Evolutionary conservation across 2,888 invertebrate species (phyloP).

Genomic region (Mimachlamys varia): DNA sequence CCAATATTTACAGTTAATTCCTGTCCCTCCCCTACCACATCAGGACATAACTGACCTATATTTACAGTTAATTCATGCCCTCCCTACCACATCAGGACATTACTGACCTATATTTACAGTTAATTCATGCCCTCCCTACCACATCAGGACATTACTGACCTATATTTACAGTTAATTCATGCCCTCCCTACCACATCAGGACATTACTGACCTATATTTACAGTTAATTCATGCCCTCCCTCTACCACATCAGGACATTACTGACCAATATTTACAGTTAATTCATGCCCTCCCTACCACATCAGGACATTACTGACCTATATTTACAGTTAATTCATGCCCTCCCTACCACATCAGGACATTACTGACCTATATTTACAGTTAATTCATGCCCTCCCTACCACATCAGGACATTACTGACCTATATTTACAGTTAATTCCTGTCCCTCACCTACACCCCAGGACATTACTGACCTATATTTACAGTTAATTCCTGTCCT

Average conservation of each 20-base stretch:
- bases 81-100: too few relatives aligned
- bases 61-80: too few relatives aligned
- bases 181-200: too few relatives aligned
- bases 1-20: neutral
- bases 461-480: neutral
- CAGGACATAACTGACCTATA: neutral
- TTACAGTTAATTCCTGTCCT: neutral
- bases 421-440: neutral
- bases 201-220: neutral
- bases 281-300: too few relatives aligned
- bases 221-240: too few relatives aligned
- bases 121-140: too few relatives aligned
- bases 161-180: neutral
- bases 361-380: neutral
- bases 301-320: neutral
- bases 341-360: too few relatives aligned
- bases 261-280: neutral
- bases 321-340: neutral
- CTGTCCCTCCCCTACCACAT: too few relatives aligned
- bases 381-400: too few relatives aligned
- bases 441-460: too few relatives aligned
- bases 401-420: neutral
- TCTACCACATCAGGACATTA: neutral
- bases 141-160: neutral
- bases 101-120: neutral